Evolutionary conservation across 1,140 invertebrate species (phyloP).

Genomic region (Mercenaria mercenaria): DNA sequence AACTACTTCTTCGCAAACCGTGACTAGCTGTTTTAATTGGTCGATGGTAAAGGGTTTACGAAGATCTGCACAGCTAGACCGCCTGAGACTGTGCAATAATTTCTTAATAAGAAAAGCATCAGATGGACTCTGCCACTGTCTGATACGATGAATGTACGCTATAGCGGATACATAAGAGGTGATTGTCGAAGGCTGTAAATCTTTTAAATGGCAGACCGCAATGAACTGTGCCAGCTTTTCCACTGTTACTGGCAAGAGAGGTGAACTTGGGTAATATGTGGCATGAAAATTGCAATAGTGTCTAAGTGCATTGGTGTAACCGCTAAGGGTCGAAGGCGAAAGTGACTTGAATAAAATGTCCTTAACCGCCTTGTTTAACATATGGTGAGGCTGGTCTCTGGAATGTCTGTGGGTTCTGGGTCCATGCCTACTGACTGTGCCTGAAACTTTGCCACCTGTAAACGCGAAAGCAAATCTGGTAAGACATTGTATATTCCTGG

Average conservation of each 20-base stretch:
- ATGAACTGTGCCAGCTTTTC: constrained; percentile 28
- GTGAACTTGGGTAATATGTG: constrained; percentile 3
- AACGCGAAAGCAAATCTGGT: constrained; percentile 64
- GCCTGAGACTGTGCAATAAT: neutral
- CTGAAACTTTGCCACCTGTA: constrained; percentile 39
- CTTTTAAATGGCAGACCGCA: neutral
- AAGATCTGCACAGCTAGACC: neutral
- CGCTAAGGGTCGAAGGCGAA: neutral
- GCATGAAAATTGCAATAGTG: neutral
- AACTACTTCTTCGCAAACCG: neutral
- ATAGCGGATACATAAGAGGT: constrained; percentile 9
- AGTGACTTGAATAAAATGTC: neutral
- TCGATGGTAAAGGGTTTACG: neutral
- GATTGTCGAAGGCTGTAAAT: neutral
- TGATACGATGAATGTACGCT: neutral
- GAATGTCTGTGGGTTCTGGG: neutral
- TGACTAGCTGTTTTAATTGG: neutral
- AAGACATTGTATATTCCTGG: constrained; percentile 56
- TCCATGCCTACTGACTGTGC: constrained; percentile 24
- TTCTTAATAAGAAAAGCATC: constrained; percentile 16
- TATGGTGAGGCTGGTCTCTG: too few relatives aligned
- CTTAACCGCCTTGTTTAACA: neutral
- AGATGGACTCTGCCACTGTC: neutral
- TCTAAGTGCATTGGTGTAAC: neutral
- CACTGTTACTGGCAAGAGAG: neutral